phyloP scores from a whole-genome alignment of 2,113 vertebrate genomes.

The Myxocyprinus asiaticus region DNA sequence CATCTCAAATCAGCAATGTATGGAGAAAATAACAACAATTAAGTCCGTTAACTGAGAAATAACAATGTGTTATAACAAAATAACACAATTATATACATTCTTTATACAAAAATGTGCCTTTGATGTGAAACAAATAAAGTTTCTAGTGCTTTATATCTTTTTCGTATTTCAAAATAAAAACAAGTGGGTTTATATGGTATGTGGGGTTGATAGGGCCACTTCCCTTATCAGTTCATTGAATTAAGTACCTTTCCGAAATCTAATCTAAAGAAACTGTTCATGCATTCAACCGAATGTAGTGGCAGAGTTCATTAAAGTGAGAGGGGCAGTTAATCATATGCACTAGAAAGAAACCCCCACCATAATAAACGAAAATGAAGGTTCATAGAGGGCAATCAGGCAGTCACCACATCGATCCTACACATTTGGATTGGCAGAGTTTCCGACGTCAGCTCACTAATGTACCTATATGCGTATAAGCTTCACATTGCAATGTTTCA shows the following conservation, averaged over 20 bases:
- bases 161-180: too few relatives aligned
- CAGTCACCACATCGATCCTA: slow-evolving; percentile 35
- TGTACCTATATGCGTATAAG: not conserved
- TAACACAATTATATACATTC: too few relatives aligned
- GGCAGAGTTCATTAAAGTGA: slow-evolving; percentile 27
- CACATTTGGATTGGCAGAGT: slow-evolving; percentile 37
- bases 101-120: too few relatives aligned
- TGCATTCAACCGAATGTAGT: not conserved
- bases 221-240: too few relatives aligned
- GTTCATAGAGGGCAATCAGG: slow-evolving; percentile 17
- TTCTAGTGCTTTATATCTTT: too few relatives aligned
- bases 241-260: not conserved
- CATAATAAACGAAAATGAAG: slow-evolving; percentile 36
- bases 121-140: too few relatives aligned
- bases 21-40: too few relatives aligned
- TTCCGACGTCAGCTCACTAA: not conserved
- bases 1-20: too few relatives aligned
- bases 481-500: slow-evolving; percentile 27
- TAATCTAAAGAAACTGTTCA: not conserved
- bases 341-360: not conserved
- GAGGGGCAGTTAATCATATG: slow-evolving; percentile 1
- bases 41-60: too few relatives aligned
- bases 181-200: too few relatives aligned
- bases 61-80: too few relatives aligned
- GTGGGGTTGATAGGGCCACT: too few relatives aligned